A percentile compares a stretch with the other conserved stretches of the same genome.
Evolutionary conservation across 2,888 invertebrate species (phyloP).

Genomic region (Lysandra coridon): DNA sequence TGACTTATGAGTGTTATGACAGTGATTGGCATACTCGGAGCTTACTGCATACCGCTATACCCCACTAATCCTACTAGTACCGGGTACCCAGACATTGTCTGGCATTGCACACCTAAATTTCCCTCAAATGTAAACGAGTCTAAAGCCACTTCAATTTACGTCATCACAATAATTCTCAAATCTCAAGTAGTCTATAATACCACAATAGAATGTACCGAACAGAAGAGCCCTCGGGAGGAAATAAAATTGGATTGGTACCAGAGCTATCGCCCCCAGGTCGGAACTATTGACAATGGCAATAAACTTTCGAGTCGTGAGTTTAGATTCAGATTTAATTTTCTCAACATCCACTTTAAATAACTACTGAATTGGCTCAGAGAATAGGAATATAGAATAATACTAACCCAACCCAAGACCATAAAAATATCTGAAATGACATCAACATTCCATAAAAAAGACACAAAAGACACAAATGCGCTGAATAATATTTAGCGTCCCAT

Average conservation of each 20-base stretch:
- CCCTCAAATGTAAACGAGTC: not conserved
- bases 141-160: not conserved
- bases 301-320: not conserved
- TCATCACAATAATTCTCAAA: not conserved
- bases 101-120: too few species aligned
- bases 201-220: not conserved
- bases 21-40: not conserved
- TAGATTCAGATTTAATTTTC: not conserved
- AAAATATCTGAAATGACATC: too few species aligned
- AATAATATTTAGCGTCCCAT: too few species aligned
- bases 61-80: too few species aligned
- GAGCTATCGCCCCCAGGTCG: not conserved
- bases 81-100: too few species aligned
- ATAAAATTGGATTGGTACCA: not conserved
- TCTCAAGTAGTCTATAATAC: too few species aligned
- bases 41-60: not conserved
- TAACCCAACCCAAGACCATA: too few species aligned
- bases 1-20: too few species aligned
- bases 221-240: not conserved
- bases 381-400: too few species aligned
- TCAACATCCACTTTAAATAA: not conserved
- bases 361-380: too few species aligned
- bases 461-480: too few species aligned
- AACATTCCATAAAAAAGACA: too few species aligned
- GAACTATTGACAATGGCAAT: not conserved